Conservation (phyloP, 2,888 invertebrate species). For the Thereva unica region DNA sequence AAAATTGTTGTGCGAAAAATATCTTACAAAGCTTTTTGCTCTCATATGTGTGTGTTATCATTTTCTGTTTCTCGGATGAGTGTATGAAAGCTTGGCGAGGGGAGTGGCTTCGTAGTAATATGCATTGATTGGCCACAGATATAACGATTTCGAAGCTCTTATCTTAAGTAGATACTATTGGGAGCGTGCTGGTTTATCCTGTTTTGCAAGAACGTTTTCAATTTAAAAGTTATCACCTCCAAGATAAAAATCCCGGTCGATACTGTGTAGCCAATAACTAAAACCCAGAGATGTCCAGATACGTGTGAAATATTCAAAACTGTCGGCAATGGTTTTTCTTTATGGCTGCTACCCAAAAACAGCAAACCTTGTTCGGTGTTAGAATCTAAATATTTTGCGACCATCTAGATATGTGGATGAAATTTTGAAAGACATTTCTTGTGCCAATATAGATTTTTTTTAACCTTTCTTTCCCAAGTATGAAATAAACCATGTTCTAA, state of each 20-base stretch:
- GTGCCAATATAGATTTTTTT: slow-evolving; percentile 49
- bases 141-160: too few species aligned
- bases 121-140: too few species aligned
- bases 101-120: too few species aligned
- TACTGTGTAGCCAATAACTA: slow-evolving; percentile 49
- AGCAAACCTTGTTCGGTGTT: slow-evolving; percentile 49
- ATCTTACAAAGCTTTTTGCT: too few species aligned
- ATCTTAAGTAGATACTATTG: too few species aligned
- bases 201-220: neutral
- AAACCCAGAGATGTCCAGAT: slow-evolving; percentile 51
- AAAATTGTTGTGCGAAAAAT: too few species aligned
- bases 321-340: slow-evolving; percentile 47
- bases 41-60: too few species aligned
- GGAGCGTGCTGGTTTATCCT: too few species aligned
- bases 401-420: neutral
- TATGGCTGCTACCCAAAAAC: slow-evolving; percentile 47
- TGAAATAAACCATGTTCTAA: slow-evolving; percentile 52
- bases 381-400: slow-evolving; percentile 48
- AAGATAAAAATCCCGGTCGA: slow-evolving; percentile 46
- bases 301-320: slow-evolving; percentile 51
- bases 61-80: too few species aligned
- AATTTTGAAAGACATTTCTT: slow-evolving; percentile 44
- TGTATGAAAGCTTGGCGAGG: too few species aligned
- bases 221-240: slow-evolving; percentile 44
- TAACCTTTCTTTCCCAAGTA: slow-evolving; percentile 52